Conservation (phyloP, 2,888 invertebrate genomes). For the Tolmerus cingulatus region DNA sequence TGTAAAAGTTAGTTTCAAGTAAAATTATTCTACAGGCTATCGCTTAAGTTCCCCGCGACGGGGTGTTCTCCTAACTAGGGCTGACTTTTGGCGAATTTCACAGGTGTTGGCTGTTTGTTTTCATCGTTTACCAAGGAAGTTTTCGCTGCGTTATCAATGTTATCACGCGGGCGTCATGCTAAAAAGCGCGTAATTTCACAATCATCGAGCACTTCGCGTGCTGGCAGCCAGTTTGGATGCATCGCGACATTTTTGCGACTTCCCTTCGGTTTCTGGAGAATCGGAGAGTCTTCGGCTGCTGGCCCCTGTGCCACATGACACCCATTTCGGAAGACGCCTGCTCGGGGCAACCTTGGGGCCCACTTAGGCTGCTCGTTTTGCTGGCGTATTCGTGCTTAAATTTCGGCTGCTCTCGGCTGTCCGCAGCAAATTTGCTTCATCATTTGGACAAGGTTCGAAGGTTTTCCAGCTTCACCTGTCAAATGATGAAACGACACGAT, state of each 20-base stretch:
- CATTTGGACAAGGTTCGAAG: background rate
- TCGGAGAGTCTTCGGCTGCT: background rate
- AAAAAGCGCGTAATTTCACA: background rate
- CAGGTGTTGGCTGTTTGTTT: constrained; percentile 33
- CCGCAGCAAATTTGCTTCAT: background rate
- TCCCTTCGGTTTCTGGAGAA: background rate
- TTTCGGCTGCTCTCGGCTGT: background rate
- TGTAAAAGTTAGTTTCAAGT: background rate
- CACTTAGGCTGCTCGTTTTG: background rate
- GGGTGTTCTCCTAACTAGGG: background rate
- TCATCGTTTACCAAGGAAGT: background rate
- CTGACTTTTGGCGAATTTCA: background rate
- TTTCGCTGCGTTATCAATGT: background rate
- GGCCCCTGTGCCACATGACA: background rate
- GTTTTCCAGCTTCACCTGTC: background rate
- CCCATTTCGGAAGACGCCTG: background rate
- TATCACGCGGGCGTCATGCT: background rate
- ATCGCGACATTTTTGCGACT: background rate
- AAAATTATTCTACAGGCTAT: background rate
- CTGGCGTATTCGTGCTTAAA: background rate
- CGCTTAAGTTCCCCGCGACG: background rate
- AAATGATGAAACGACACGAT: background rate
- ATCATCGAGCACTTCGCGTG: background rate
- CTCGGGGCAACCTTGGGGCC: background rate
- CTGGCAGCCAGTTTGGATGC: background rate